Percentiles rank a stretch among this genome's conserved stretches.
Conservation (phyloP, 2,113 vertebrate genomes). For the Oncorhynchus gorbuscha region DNA sequence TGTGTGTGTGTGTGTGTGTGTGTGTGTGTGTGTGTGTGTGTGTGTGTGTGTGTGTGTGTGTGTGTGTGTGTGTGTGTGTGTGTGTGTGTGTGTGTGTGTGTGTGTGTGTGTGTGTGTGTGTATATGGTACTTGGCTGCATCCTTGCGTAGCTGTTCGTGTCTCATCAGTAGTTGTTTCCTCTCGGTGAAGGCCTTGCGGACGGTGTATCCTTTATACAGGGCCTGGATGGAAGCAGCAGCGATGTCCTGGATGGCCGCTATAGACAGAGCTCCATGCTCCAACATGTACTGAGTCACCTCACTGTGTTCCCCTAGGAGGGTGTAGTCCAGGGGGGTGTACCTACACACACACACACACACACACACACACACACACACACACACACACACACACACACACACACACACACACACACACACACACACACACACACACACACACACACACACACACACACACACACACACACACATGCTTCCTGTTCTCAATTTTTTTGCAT, state of each 20-base stretch:
- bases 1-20: background rate
- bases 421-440: too few species aligned
- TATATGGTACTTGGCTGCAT: slow-evolving; percentile 91
- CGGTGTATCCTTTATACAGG: slow-evolving; percentile 95
- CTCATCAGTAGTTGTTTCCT: slow-evolving; percentile 97
- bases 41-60: too few species aligned
- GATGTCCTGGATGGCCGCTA: slow-evolving; percentile 97
- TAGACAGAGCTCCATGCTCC: slow-evolving; percentile 91
- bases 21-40: too few species aligned
- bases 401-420: background rate
- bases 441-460: background rate
- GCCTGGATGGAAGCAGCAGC: slow-evolving; percentile 97
- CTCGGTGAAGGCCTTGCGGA: slow-evolving; percentile 91
- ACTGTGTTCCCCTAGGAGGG: slow-evolving; percentile 92
- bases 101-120: too few species aligned
- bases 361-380: background rate
- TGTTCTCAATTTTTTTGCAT: too few species aligned
- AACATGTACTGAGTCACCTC: slow-evolving; percentile 98
- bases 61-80: too few species aligned
- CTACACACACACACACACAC: slow-evolving; percentile 59
- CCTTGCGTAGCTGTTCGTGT: slow-evolving; percentile 95
- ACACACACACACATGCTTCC: background rate
- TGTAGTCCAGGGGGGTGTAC: slow-evolving; percentile 95
- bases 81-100: background rate
- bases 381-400: too few species aligned